phyloP scores from a whole-genome alignment of 2,888 invertebrate genomes.

The Agriopis aurantiaria region DNA sequence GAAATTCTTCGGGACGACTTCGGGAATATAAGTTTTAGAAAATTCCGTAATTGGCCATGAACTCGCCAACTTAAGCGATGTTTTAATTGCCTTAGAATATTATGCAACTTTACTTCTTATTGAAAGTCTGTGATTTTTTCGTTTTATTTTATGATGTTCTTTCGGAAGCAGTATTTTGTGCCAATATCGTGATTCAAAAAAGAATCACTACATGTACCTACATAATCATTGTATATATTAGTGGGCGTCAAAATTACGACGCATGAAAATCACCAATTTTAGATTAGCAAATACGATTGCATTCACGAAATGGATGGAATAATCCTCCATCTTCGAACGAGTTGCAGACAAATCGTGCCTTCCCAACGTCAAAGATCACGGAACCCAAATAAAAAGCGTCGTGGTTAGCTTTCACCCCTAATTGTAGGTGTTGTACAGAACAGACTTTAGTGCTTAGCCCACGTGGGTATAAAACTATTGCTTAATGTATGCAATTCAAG shows the following conservation, averaged over 20 bases:
- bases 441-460: slow-evolving; percentile 43
- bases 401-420: slow-evolving; percentile 74
- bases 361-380: slow-evolving; percentile 60
- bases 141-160: slow-evolving; percentile 21
- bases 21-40: not conserved
- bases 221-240: slow-evolving; percentile 14
- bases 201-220: slow-evolving; percentile 15
- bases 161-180: slow-evolving; percentile 21
- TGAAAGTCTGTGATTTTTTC: slow-evolving; percentile 1
- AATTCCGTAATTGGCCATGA: no score
- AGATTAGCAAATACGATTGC: slow-evolving; percentile 39
- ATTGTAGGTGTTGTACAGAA: slow-evolving; percentile 71
- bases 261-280: slow-evolving; percentile 20
- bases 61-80: no score
- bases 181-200: slow-evolving; percentile 31
- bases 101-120: not conserved
- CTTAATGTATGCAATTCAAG: slow-evolving; percentile 50
- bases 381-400: slow-evolving; percentile 58
- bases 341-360: slow-evolving; percentile 58
- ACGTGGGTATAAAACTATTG: slow-evolving; percentile 20
- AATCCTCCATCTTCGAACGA: slow-evolving; percentile 42
- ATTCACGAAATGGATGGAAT: slow-evolving; percentile 42
- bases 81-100: no score
- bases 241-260: slow-evolving; percentile 40
- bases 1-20: not conserved